Conservation (phyloP, 1,140 invertebrate species). For the Prorops nasuta region DNA sequence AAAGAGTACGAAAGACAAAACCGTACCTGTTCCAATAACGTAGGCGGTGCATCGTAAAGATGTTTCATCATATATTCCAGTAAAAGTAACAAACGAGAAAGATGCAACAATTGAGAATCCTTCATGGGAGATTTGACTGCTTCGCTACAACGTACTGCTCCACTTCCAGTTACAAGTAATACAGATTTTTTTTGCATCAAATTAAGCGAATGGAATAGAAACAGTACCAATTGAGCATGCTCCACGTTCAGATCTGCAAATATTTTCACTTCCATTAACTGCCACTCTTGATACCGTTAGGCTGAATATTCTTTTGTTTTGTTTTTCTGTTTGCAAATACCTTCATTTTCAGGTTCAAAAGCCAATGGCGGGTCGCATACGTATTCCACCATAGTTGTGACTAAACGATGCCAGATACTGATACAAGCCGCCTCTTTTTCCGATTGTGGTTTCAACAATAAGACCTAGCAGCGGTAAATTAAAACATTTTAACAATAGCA, state of each 20-base stretch:
- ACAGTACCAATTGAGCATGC: slow-evolving; percentile 89
- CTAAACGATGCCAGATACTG: slow-evolving; percentile 84
- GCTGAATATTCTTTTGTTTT: too few relatives aligned
- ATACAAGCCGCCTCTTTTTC: slow-evolving; percentile 87
- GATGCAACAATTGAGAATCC: slow-evolving; percentile 74
- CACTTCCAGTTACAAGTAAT: slow-evolving; percentile 74
- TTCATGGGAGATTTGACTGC: slow-evolving; percentile 62
- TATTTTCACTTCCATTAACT: too few relatives aligned
- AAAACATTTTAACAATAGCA: too few relatives aligned
- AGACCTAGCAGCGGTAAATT: slow-evolving; percentile 63
- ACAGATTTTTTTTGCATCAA: slow-evolving; percentile 96
- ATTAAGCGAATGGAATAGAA: slow-evolving; percentile 91
- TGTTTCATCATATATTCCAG: slow-evolving; percentile 95
- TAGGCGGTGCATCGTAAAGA: slow-evolving; percentile 83
- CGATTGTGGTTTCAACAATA: slow-evolving; percentile 76
- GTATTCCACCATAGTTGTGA: slow-evolving; percentile 83
- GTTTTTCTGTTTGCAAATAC: too few relatives aligned
- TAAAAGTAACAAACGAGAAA: slow-evolving; percentile 82
- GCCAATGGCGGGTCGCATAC: slow-evolving; percentile 63
- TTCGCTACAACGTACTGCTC: slow-evolving; percentile 67
- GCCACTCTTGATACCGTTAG: too few relatives aligned
- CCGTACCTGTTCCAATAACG: slow-evolving; percentile 73
- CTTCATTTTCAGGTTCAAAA: slow-evolving; percentile 66
- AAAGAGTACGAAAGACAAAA: too few relatives aligned
- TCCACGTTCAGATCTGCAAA: slow-evolving; percentile 90